Conservation (phyloP, 2,888 invertebrate genomes). For the Drymonia ruficornis region DNA sequence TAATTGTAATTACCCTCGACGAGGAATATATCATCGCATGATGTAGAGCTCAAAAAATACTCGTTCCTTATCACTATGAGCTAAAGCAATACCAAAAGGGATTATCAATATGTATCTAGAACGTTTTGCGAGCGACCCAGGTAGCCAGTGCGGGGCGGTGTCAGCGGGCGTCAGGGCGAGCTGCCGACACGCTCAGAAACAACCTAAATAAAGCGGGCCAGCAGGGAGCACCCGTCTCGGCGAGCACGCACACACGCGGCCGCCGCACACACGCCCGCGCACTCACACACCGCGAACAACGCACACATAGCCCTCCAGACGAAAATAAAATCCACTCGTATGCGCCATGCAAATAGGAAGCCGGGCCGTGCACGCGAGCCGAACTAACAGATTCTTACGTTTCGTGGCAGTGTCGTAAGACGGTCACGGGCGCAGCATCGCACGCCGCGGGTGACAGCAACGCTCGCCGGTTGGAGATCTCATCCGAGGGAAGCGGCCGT, state of each 20-base stretch:
- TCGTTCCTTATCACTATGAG: background rate
- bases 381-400: constrained; percentile 81
- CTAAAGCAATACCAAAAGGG: constrained; percentile 10
- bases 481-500: constrained; percentile 68
- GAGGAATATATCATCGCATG: background rate
- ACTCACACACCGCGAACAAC: constrained; percentile 59
- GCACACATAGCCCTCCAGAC: constrained; percentile 76
- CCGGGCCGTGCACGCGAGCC: constrained; percentile 69
- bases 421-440: constrained; percentile 83
- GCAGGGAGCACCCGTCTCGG: constrained; percentile 77
- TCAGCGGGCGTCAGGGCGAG: constrained; percentile 44
- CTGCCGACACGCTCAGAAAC: constrained; percentile 68
- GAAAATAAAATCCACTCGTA: constrained; percentile 84
- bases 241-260: constrained; percentile 59
- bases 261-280: constrained; percentile 51
- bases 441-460: constrained; percentile 74
- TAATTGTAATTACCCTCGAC: constrained; percentile 4
- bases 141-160: constrained; percentile 38
- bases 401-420: constrained; percentile 82
- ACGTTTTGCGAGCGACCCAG: constrained; percentile 32
- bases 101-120: constrained; percentile 25
- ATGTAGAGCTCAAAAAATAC: background rate
- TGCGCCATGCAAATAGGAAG: constrained; percentile 84
- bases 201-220: constrained; percentile 79
- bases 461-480: constrained; percentile 65